These are phyloP conservation scores for Peromyscus eremicus DNA, from an alignment of 2,797 vertebrate genomes.

Conservation along the genomic window DNA sequence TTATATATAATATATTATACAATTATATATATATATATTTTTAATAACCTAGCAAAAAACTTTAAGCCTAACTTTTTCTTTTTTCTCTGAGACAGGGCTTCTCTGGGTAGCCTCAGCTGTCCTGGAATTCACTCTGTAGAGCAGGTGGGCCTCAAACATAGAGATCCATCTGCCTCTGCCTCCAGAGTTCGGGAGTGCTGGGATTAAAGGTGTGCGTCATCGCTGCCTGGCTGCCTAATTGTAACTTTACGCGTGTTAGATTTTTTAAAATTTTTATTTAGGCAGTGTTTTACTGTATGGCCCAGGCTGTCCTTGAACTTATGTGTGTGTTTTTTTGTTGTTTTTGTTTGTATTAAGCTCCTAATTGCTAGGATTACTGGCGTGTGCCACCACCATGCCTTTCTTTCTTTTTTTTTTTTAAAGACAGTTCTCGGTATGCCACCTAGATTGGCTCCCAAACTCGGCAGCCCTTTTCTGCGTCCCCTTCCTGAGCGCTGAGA, in stretches of 20 bases:
- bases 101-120: background rate
- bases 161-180: background rate
- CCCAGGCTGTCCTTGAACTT: background rate
- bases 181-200: no score
- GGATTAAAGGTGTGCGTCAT: no score
- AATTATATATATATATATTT: no score
- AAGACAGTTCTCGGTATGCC: background rate
- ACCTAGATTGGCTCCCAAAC: background rate
- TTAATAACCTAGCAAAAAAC: background rate
- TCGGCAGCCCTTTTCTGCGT: background rate
- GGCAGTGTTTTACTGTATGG: no score
- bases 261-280: no score
- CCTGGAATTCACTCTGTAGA: background rate
- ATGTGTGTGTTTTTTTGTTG: background rate
- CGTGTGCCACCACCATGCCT: no score
- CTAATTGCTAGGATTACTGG: background rate
- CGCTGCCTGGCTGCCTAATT: no score
- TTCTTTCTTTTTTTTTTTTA: background rate
- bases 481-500: background rate
- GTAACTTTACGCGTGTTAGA: no score
- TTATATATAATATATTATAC: no score
- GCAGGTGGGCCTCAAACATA: background rate
- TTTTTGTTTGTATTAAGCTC: background rate
- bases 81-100: background rate
- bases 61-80: conserved; percentile 1